Base-by-base conservation (phyloP, 1,140 invertebrate genomes). In the Papilio helenus region DNA sequence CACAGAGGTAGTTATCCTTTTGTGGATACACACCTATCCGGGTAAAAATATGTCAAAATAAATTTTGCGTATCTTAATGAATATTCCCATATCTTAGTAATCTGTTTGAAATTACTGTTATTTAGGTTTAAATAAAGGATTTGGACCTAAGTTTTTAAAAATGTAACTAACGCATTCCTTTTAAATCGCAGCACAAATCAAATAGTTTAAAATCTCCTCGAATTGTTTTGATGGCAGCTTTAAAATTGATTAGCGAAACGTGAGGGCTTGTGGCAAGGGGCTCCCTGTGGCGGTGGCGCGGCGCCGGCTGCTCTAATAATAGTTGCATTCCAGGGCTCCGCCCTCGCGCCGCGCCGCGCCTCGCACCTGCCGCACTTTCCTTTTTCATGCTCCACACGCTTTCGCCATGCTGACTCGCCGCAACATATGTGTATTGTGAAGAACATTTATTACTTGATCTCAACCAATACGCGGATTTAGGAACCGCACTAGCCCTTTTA, bases 361-460 rank as follows among this genome's bases (percentile, higher is more conserved):
- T 74, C 81, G 84, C 90, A 93, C 91, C 92, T 92, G 92, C 86
- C 81, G 84, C 85, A 91, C 90, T 92, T 92, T 92, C 90, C 88
- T 88, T 93, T 93, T 92, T 87, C 88, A 88, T 88, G 83, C 85
- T 82, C 85, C 83, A 80, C 82, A 80, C 83, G 84, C 87, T 90
- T 90, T 91, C 88, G 84, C 85, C 82, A 76, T 79, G 55, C 81
- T 78, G 55, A 49, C 74, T 72, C 42, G 61, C 23, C 20, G 61
- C 23, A 34, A 71, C 26, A 42, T 72, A 72, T 65, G 61, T 29
- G 61, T 34, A 29, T 65, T 61, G 58, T 61, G 23, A 1, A 26
- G 23, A 26, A 34, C 23, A 65, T 65, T 61, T 65, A 14, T 65
- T 65, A 12, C 61, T 65, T 29, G 0, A 65, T 29, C 3, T 12